Conservation (phyloP, 2,888 invertebrate species). For the Idaea straminata region DNA sequence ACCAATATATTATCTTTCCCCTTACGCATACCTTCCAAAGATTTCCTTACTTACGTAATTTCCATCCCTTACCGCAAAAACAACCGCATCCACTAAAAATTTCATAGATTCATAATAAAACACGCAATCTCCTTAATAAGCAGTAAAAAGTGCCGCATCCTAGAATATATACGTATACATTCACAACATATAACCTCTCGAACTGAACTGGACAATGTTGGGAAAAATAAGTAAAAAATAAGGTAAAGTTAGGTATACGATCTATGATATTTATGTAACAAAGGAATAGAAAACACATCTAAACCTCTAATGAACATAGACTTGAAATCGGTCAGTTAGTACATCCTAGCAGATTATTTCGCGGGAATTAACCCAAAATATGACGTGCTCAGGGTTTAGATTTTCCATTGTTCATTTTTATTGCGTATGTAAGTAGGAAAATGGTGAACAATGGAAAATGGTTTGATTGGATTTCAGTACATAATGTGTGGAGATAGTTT, state of each 20-base stretch:
- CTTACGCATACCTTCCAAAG: not conserved
- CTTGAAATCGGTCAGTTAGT: too few species aligned
- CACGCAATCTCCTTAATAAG: not conserved
- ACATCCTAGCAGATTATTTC: too few species aligned
- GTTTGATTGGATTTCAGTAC: too few species aligned
- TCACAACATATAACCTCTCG: too few species aligned
- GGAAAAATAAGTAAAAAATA: not conserved
- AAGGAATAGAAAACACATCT: not conserved
- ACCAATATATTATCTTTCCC: not conserved
- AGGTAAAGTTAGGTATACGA: not conserved
- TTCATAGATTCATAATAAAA: conserved; percentile 1
- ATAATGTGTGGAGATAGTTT: too few species aligned
- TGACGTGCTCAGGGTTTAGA: too few species aligned
- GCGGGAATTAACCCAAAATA: too few species aligned
- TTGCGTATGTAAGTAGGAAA: too few species aligned
- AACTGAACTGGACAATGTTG: not conserved
- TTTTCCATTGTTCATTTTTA: too few species aligned
- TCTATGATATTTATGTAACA: not conserved
- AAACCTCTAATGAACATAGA: too few species aligned
- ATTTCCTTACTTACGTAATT: not conserved
- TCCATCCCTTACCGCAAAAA: not conserved
- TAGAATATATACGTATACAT: not conserved
- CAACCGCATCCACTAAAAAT: not conserved
- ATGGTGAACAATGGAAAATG: too few species aligned
- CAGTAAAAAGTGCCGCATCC: not conserved